These are phyloP conservation scores for Tenualosa thibaudeaui DNA, from an alignment of 2,797 vertebrate species.

Conservation along the genomic window DNA sequence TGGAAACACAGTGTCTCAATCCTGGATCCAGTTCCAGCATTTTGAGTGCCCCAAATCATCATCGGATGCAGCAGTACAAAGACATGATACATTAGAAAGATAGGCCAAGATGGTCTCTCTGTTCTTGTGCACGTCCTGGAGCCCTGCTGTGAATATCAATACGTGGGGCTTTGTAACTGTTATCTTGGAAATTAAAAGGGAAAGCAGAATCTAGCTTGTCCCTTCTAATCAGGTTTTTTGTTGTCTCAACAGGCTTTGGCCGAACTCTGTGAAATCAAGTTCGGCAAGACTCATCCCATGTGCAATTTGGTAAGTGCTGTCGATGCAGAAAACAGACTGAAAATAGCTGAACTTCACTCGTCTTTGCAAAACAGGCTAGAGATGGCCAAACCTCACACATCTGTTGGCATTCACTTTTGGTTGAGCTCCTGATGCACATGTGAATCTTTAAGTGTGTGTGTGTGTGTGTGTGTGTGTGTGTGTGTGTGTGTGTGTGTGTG, in stretches of 20 bases:
- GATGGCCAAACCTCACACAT: neutral
- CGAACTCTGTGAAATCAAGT: constrained; percentile 98
- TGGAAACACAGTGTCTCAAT: neutral
- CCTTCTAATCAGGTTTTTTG: neutral
- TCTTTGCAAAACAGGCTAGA: neutral
- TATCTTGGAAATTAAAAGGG: neutral
- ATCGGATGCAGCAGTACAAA: neutral
- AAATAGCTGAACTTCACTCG: neutral
- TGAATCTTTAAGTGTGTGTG: constrained; percentile 14
- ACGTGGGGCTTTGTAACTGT: neutral
- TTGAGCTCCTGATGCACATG: neutral
- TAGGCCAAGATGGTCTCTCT: neutral
- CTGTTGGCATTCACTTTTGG: neutral
- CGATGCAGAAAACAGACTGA: neutral
- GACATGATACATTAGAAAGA: neutral
- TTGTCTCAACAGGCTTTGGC: constrained; percentile 84
- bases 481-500: constrained; percentile 18
- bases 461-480: neutral
- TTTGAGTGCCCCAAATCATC: neutral
- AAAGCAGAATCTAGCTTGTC: neutral
- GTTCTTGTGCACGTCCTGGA: neutral
- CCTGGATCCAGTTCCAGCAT: neutral
- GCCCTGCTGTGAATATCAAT: constrained; percentile 10
- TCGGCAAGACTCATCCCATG: constrained; percentile 93
- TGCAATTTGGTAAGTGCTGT: constrained; percentile 86